A percentile compares a stretch with the other conserved stretches of the same genome.
Conservation (phyloP, 1,140 invertebrate genomes). For the Drosophila navojoa region DNA sequence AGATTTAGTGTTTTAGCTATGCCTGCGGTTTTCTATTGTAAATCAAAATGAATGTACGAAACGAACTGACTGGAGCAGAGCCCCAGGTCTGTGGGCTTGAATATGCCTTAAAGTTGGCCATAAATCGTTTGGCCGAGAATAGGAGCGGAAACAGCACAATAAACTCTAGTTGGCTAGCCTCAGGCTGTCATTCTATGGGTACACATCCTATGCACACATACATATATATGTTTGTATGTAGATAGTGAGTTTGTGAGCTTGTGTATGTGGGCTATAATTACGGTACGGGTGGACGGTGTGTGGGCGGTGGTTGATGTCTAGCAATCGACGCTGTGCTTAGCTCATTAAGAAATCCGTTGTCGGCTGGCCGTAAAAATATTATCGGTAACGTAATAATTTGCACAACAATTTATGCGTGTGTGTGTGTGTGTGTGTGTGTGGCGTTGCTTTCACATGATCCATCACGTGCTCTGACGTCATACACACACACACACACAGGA, state of each 20-base stretch:
- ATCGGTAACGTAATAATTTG: constrained; percentile 64
- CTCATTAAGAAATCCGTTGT: constrained; percentile 79
- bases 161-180: constrained; percentile 7
- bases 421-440: constrained; percentile 28
- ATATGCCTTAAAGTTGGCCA: constrained; percentile 55
- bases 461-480: constrained; percentile 79
- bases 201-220: constrained; percentile 3
- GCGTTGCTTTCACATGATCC: constrained; percentile 60
- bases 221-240: background rate
- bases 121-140: constrained; percentile 52
- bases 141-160: constrained; percentile 48
- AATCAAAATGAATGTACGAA: constrained; percentile 49
- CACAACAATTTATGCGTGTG: constrained; percentile 40
- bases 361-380: constrained; percentile 68
- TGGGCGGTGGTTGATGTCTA: constrained; percentile 24
- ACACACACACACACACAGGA: background rate
- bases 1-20: background rate
- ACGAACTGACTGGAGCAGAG: constrained; percentile 37
- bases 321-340: constrained; percentile 20
- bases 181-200: constrained; percentile 11
- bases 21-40: constrained; percentile 27
- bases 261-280: constrained; percentile 38
- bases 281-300: background rate
- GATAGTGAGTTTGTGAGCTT: background rate
- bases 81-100: constrained; percentile 58